A percentile compares a stretch with the other conserved stretches of the same genome.
These are phyloP conservation scores for Polydesmus complanatus DNA, from an alignment of 2,888 invertebrate genomes.

Conservation along the genomic window DNA sequence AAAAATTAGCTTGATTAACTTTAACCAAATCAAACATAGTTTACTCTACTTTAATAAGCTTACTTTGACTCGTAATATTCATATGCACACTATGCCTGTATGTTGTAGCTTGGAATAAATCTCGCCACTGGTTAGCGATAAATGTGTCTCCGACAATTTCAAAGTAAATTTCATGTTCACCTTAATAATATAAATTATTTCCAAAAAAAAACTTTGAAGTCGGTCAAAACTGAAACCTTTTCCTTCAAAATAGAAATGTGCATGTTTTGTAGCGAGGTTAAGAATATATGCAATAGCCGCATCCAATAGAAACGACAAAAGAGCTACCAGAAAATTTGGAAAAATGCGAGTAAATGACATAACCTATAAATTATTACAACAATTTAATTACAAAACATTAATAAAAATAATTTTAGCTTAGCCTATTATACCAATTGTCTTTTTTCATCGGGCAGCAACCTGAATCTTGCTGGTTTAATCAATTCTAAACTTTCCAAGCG, in stretches of 20 bases:
- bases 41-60: not conserved
- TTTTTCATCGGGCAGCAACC: slow-evolving; percentile 4
- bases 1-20: too few species aligned
- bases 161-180: slow-evolving; percentile 1
- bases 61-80: not conserved
- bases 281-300: not conserved
- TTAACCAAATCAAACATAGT: not conserved
- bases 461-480: not conserved
- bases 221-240: not conserved
- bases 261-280: slow-evolving; percentile 3
- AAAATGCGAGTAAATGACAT: slow-evolving; percentile 5
- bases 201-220: not conserved
- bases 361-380: not conserved
- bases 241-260: not conserved
- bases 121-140: slow-evolving; percentile 6
- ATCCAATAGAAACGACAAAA: slow-evolving; percentile 3
- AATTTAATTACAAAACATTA: too few species aligned
- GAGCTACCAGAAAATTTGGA: slow-evolving; percentile 4
- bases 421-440: not conserved
- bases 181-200: not conserved
- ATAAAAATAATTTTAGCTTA: too few species aligned
- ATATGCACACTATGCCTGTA: not conserved
- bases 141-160: slow-evolving; percentile 7
- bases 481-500: slow-evolving; percentile 4
- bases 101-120: not conserved